These are phyloP conservation scores for Chondrilla cf. caribensis DNA, from an alignment of 37 sponge, comb jelly and placozoan genomes.

Conservation along the genomic window DNA sequence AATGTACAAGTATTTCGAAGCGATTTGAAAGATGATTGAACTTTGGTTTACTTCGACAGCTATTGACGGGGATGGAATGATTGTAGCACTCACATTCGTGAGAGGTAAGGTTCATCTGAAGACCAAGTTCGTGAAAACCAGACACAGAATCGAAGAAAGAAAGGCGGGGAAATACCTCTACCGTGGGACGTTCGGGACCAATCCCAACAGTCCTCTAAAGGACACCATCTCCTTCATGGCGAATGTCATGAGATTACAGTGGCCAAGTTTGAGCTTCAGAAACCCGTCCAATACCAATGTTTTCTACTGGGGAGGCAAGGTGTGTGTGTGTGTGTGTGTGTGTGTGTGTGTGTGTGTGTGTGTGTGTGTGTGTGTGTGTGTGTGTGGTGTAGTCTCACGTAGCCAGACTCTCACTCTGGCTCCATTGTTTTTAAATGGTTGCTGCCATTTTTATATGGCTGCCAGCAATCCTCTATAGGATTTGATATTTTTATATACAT, in stretches of 20 bases:
- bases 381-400: too few relatives aligned
- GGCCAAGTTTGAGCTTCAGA: slow-evolving; percentile 61
- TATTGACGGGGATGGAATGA: slow-evolving; percentile 97
- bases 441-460: too few relatives aligned
- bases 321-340: not conserved
- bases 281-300: slow-evolving; percentile 94
- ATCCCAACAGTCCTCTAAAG: slow-evolving; percentile 48
- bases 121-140: slow-evolving; percentile 65
- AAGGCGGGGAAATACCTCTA: slow-evolving; percentile 52
- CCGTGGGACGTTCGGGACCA: slow-evolving; percentile 83
- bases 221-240: slow-evolving; percentile 51
- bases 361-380: not conserved
- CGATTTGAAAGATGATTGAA: too few relatives aligned
- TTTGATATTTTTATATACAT: too few relatives aligned
- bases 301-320: slow-evolving; percentile 93
- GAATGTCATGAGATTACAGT: slow-evolving; percentile 28
- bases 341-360: slow-evolving; percentile 2
- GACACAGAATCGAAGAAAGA: slow-evolving; percentile 61
- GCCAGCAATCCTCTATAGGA: too few relatives aligned
- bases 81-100: slow-evolving; percentile 75
- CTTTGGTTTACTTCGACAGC: too few relatives aligned
- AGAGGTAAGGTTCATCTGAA: slow-evolving; percentile 76
- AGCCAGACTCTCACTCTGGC: too few relatives aligned
- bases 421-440: too few relatives aligned
- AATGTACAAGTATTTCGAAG: not conserved